Evolutionary conservation across 2,797 vertebrate genomes (phyloP), one percentile per base, ranked within the genome.

Genomic region (Hemibagrus guttatus): DNA sequence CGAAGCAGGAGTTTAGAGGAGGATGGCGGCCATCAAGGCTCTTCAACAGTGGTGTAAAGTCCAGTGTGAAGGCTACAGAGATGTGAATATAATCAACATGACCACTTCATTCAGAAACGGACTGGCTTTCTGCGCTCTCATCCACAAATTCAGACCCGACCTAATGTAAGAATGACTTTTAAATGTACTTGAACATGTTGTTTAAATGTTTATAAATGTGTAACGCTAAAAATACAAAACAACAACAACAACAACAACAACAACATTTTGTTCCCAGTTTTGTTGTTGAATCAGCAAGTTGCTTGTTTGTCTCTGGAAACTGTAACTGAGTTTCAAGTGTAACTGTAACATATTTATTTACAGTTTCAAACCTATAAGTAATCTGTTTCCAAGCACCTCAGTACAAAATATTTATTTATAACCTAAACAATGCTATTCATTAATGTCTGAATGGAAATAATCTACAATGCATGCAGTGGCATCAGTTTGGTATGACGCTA

Each of bases 51-150:
- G 98, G 98, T 99, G 98, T 91, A 96, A 95, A 89, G 90, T 92
- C 54, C 97, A 98, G 35, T 98, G 97, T 39, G 96, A 97, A 11
- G 98, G 97, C 21, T 99, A 99, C 94, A 91, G 93, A 63, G 97
- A 97, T 64, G 97, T 99, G 88, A 91, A 85, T 89, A 94, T 99
- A 93, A 96, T 93, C 92, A 99, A 99, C 95, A 99, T 99, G 98
- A 99, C 97, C 82, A 96, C 97, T 19, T 99, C 98, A 0, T 99
- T 99, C 94, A 96, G 96, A 91, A 96, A 97, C 90, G 98, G 98
- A 74, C 80, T 99, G 93, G 98, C 98, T 85, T 99, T 99, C 93
- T 99, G 98, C 23, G 98, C 98, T 69, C 95, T 99, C 17, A 96
- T 99, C 79, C 98, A 99, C 93, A 97, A 96, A 21, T 96, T 97